These are phyloP conservation scores for Phyllotreta cruciferae DNA, from an alignment of 2,888 invertebrate species.

Conservation along the genomic window DNA sequence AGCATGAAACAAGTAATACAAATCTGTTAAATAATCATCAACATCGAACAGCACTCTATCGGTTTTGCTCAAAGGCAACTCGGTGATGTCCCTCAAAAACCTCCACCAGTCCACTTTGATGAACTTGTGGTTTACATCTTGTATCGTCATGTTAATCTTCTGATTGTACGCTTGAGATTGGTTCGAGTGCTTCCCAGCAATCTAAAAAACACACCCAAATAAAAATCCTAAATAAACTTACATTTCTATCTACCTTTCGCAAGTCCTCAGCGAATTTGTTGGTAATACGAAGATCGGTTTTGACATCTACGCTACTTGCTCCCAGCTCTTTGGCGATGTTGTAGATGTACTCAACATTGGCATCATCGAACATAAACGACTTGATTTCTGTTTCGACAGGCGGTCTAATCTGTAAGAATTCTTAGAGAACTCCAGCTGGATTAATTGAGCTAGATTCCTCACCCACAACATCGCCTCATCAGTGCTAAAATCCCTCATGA, in stretches of 20 bases:
- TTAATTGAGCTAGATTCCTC: slow-evolving; percentile 1
- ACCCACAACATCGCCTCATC: slow-evolving; percentile 33
- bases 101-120: slow-evolving; percentile 47
- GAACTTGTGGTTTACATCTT: slow-evolving; percentile 40
- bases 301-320: slow-evolving; percentile 34
- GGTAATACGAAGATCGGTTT: slow-evolving; percentile 43
- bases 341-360: slow-evolving; percentile 42
- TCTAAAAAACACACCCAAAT: slow-evolving; percentile 12
- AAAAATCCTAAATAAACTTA: not conserved
- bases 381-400: slow-evolving; percentile 31
- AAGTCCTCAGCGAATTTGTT: slow-evolving; percentile 45
- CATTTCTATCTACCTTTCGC: slow-evolving; percentile 35
- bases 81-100: slow-evolving; percentile 47
- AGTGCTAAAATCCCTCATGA: slow-evolving; percentile 18
- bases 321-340: slow-evolving; percentile 47
- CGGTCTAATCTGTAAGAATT: slow-evolving; percentile 40
- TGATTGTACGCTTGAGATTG: slow-evolving; percentile 15
- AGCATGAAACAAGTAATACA: slow-evolving; percentile 43
- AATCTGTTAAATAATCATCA: slow-evolving; percentile 43
- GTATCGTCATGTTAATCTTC: slow-evolving; percentile 35
- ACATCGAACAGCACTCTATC: slow-evolving; percentile 44
- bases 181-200: slow-evolving; percentile 30
- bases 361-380: slow-evolving; percentile 36
- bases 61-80: slow-evolving; percentile 39
- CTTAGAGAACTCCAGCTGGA: not conserved